A percentile compares a stretch with the other conserved stretches of the same genome.
phyloP scores from a whole-genome alignment of 2,888 invertebrate species.

The Tetranychus piercei region DNA sequence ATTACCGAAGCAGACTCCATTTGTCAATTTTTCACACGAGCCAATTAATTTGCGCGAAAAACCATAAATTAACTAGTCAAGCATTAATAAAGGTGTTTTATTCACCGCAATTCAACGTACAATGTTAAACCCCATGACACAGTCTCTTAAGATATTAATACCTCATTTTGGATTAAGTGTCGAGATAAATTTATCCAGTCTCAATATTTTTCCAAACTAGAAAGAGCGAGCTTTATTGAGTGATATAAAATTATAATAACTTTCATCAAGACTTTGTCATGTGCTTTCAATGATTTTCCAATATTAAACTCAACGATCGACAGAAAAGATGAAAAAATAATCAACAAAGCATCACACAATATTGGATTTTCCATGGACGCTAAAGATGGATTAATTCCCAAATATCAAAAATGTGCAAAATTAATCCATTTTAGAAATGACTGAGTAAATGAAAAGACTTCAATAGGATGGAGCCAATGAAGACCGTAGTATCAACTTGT shows the following conservation, averaged over 20 bases:
- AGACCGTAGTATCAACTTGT: no score
- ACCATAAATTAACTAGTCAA: no score
- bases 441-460: constrained; percentile 60
- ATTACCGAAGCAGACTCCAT: no score
- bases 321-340: constrained; percentile 54
- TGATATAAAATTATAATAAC: constrained; percentile 76
- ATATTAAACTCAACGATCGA: constrained; percentile 71
- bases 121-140: constrained; percentile 91
- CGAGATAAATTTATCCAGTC: constrained; percentile 62
- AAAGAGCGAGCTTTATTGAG: constrained; percentile 44
- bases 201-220: constrained; percentile 47
- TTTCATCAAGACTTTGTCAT: constrained; percentile 75
- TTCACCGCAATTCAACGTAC: constrained; percentile 66
- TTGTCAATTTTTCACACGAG: no score
- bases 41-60: no score
- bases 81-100: constrained; percentile 35
- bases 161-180: constrained; percentile 90
- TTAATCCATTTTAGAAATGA: constrained; percentile 60
- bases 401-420: constrained; percentile 52
- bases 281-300: constrained; percentile 56
- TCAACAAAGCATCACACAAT: constrained; percentile 63
- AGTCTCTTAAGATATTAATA: constrained; percentile 49
- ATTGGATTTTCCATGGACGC: constrained; percentile 96
- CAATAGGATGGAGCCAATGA: constrained; percentile 55
- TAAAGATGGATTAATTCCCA: constrained; percentile 74